Evolutionary conservation across 2,888 invertebrate genomes (phyloP), one percentile per base, ranked within the genome.

Genomic region (Rhagium mordax): DNA sequence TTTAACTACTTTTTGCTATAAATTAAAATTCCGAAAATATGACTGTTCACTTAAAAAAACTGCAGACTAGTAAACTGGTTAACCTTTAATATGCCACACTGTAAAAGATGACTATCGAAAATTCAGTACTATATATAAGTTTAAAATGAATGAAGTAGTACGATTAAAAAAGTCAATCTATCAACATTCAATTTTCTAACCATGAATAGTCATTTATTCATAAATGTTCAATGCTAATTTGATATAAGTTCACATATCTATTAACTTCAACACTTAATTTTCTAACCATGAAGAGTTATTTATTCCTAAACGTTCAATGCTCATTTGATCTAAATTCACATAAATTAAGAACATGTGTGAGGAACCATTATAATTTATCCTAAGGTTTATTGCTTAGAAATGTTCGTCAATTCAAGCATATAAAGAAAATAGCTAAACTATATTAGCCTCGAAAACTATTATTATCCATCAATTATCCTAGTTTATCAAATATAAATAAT

Each of bases 191-290:
- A 48, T 51, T 51, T 51, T 29, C 64, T 49, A 64, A 48, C 62
- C 70, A 64, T 64, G 62, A 64, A 55, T 24, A 64, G 29, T 64
- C 20, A 70, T 64, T 57, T 70, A 64, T 29, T n/a, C 6, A n/a
- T 47, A 8, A 61, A 61, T 21, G 41, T 53, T 60, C 60, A 71
- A 71, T 71, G 71, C 33, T 60, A 49, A 60, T 71, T 60, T 60
- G 60, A 71, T 71, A 47, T 47, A 53, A 71, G 51, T 51, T 57
- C 24, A n/a, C 57, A 57, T 57, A 67, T n/a, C n/a, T 61, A 15
- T 61, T 48, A 21, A 0, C 8, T 29, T 15, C 64, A 49, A 51
- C 51, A 49, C 27, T 49, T 51, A 49, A 48, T 51, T 51, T 51
- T 29, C 64, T 49, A 64, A 48, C 62, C 70, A 64, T 64, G 62